Base-by-base conservation (phyloP, 2,113 vertebrate species). In the Mystacornis crossleyi region DNA sequence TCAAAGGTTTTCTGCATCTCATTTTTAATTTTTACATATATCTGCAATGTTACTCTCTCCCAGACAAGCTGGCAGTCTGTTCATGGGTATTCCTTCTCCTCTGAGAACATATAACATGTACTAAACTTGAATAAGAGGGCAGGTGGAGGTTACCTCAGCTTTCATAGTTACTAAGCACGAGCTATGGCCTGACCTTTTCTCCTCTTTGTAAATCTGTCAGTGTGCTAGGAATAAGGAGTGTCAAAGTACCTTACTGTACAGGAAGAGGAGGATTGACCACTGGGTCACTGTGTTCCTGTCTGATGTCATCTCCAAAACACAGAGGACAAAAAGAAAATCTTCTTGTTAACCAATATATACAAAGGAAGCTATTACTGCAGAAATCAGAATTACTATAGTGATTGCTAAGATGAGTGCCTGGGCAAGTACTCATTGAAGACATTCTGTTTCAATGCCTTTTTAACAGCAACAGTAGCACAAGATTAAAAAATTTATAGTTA, bases 51-150 rank as follows among this genome's bases (percentile, higher is more conserved):
- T 60, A 57, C 19, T 26, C 42, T 58, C 33, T 87, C 34, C 24
- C 60, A 74, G 65, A 7, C 80, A 88, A 92, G 33, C 33, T 43
- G 34, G n/a, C 38, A 73, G 19, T 23, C 45, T 73, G 29, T 58
- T 58, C 0, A 0, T 10, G 34, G n/a, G 12, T 36, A 66, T n/a
- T 77, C 31, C 54, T 62, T 45, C 64, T 61, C 19, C 11, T 38
- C 40, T 53, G 38, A 65, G 45, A 12, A 16, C 8, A 5, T 3
- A 18, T 18, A 13, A 31, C 40, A n/a, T 3, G 12, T n/a, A 64
- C n/a, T 54, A 29, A 91, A 79, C 33, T 24, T 28, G 19, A 67
- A 31, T 66, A 83, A 42, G 15, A 69, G 18, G 28, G 18, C 66
- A 43, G 29, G 57, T 20, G 5, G 7, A 43, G 12, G 48, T 31